These are phyloP conservation scores for Luehdorfia chinensis DNA, from an alignment of 1,140 invertebrate species.

Conservation along the genomic window DNA sequence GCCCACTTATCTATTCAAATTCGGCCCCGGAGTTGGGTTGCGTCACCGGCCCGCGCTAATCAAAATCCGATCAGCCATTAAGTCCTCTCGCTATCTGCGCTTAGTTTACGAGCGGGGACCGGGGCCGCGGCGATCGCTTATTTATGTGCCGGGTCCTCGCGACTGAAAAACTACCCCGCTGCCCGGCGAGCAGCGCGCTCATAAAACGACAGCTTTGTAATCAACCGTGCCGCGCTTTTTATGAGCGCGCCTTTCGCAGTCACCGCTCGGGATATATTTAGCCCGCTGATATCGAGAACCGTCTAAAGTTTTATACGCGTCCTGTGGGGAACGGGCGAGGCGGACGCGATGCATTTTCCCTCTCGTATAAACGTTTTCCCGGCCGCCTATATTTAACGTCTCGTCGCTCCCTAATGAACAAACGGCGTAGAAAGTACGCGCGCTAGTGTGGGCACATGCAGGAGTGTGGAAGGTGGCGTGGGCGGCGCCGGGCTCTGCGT, in stretches of 20 bases:
- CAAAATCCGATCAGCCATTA: conserved; percentile 77
- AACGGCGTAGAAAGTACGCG: conserved; percentile 14
- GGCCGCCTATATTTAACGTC: conserved; percentile 34
- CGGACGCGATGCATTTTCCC: conserved; percentile 26
- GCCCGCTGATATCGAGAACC: conserved; percentile 47
- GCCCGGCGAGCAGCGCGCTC: conserved; percentile 39
- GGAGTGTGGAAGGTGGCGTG: conserved; percentile 23
- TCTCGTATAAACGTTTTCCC: conserved; percentile 25
- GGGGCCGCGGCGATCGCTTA: conserved; percentile 54
- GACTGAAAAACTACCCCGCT: conserved; percentile 72
- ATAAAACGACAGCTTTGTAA: conserved; percentile 67
- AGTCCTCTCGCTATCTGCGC: conserved; percentile 71
- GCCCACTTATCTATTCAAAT: conserved; percentile 77
- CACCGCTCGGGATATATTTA: conserved; percentile 64
- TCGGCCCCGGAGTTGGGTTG: conserved; percentile 54
- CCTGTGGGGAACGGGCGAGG: conserved; percentile 18
- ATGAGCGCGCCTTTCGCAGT: conserved; percentile 57
- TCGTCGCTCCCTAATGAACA: conserved; percentile 32
- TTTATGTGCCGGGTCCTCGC: conserved; percentile 56
- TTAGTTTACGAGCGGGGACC: conserved; percentile 66
- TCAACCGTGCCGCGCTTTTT: conserved; percentile 68
- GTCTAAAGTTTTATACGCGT: conserved; percentile 17
- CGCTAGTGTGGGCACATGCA: conserved; percentile 16
- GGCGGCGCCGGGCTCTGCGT: conserved; percentile 28
- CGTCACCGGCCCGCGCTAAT: conserved; percentile 72